These are phyloP conservation scores for Spilogale gracilis DNA, from an alignment of 2,113 vertebrate genomes.

Conservation along the genomic window DNA sequence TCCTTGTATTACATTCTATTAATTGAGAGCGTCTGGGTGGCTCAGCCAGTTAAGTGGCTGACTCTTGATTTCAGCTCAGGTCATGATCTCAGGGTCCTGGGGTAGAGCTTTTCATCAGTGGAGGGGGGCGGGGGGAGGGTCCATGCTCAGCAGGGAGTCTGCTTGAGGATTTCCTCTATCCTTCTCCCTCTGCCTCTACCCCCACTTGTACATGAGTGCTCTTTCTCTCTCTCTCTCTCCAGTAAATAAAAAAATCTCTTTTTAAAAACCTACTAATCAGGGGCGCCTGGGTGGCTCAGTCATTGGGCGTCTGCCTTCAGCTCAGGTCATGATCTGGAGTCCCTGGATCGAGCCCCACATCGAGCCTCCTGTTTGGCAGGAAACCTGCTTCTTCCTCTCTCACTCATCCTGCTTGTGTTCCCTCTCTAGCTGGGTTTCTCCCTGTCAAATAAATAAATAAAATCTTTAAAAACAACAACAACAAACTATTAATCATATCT, in stretches of 20 bases:
- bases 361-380: too few species aligned
- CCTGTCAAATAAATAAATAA: not conserved
- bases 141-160: not conserved
- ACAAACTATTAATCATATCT: not conserved
- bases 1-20: not conserved
- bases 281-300: too few species aligned
- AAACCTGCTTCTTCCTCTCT: too few species aligned
- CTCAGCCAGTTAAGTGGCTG: not conserved
- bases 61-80: not conserved
- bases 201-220: not conserved
- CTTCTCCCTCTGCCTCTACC: not conserved
- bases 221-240: not conserved
- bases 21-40: not conserved
- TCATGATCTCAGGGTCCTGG: not conserved
- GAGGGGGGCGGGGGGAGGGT: too few species aligned
- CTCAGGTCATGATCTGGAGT: too few species aligned
- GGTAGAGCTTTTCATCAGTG: not conserved
- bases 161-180: not conserved
- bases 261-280: not conserved
- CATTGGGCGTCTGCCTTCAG: too few species aligned
- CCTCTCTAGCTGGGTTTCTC: too few species aligned
- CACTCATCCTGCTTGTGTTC: too few species aligned
- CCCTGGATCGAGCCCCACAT: too few species aligned
- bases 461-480: not conserved
- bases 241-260: not conserved